Base-by-base conservation (phyloP, 2,888 invertebrate species). In the Hoplodrina ambigua region DNA sequence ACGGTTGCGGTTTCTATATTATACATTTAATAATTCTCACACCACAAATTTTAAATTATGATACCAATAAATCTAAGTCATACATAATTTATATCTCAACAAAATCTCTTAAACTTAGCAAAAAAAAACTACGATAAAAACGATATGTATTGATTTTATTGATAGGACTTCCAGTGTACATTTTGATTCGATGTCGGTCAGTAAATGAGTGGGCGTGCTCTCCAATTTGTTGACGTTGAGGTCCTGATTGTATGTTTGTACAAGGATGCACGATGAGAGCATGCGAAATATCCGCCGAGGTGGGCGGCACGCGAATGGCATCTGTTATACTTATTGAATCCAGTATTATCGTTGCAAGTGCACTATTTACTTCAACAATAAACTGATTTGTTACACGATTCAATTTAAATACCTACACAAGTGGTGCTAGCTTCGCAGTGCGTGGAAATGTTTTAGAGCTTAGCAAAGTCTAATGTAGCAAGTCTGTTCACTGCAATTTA, bases 211-310 rank as follows among this genome's bases (percentile, higher is more conserved):
- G 88, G 93, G 92, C 90, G 93, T 86, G 75, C 87, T 87, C 88
- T 89, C 87, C 92, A 92, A 93, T 93, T 92, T 92, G 93, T 92
- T 92, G 91, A 91, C 89, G 89, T 90, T 90, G 88, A 87, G 88
- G 86, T 91, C 89, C 91, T 88, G 92, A 92, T 91, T 90, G 90
- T 90, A 89, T 91, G 90, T 92, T 92, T 91, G 88, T 87, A 87
- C 85, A 89, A 87, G 89, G 88, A 87, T 90, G 86, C 87, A 87
- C 87, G 89, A 88, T 88, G 89, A 88, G 87, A 85, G 82, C 83
- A 87, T 85, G 87, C 86, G 83, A 88, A 87, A 86, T 84, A 84
- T 81, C 86, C 84, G 84, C 86, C 85, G 82, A 86, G 82, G 90
- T 91, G 91, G 91, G 90, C 86, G 89, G 88, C 84, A 83, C 82